Evolutionary conservation across 2,113 vertebrate species (phyloP).

Genomic region (Coracopsis vasa): DNA sequence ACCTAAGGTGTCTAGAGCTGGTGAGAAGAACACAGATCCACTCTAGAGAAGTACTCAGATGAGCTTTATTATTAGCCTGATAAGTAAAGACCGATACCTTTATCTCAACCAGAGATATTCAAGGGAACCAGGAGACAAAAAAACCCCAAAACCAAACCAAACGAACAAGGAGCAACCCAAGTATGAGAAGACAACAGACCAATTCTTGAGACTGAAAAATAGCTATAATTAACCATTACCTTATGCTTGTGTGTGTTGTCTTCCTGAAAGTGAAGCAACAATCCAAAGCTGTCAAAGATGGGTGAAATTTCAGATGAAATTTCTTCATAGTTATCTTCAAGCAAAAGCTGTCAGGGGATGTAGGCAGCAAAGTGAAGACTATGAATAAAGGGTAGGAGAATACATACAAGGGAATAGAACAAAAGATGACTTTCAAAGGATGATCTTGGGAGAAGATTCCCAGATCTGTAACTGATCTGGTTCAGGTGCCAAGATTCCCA

Average conservation of each 20-base stretch:
- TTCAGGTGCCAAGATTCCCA: neutral
- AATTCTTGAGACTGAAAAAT: neutral
- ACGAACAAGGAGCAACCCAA: neutral
- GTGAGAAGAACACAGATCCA: neutral
- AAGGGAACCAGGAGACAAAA: neutral
- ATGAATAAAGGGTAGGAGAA: neutral
- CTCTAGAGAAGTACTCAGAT: neutral
- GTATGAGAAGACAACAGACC: neutral
- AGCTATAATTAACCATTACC: neutral
- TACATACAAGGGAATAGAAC: neutral
- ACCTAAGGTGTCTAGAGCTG: neutral
- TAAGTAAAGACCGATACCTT: neutral
- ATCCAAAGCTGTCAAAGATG: neutral
- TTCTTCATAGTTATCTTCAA: neutral
- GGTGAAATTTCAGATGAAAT: neutral
- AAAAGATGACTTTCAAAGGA: neutral
- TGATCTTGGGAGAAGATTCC: neutral
- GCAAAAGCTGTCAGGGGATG: neutral
- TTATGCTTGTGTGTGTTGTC: neutral
- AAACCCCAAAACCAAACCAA: neutral
- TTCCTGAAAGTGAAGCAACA: neutral
- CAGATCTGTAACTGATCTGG: neutral
- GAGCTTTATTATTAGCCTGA: neutral
- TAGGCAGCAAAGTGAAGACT: neutral
- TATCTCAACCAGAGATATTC: neutral